Base-by-base conservation (phyloP, 2,113 vertebrate genomes). In the Ramphastos sulfuratus region DNA sequence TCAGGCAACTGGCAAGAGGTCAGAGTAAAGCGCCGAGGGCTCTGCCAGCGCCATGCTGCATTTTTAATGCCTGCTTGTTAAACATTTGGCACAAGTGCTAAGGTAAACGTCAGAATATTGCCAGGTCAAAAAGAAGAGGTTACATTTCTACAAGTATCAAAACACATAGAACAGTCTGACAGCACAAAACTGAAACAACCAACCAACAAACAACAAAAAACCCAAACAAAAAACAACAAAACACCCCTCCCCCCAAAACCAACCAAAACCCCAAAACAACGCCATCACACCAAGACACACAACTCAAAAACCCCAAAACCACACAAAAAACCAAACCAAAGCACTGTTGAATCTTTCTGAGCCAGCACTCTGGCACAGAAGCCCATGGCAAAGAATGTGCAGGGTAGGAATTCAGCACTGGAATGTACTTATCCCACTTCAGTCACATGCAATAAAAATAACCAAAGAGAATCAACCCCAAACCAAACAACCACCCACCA, bases 391-490 rank as follows among this genome's bases (percentile, higher is more conserved):
- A 94, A 92, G 23, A 90, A 86, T 0, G 0, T 58, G 60, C 73
- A 96, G 93, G 78, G 74, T 39, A 89, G 78, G 91, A 95, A 95
- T 95, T 74, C 58, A 31, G 79, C 24, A 54, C 56, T 81, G 81
- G 86, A 87, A 95, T 86, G 80, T 58, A 67, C 48, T 94, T 81
- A 54, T 27, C 37, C 54, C 48, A 87, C 82, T 88, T 81, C 80
- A 76, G 8, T 24, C 67, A 33, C 59, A 93, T 74, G 58, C 18
- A 63, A 65, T 3, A 56, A 7, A 12, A 24, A 31, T 25, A 55
- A 27, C 14, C 54, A 42, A 28, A 28, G 11, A 18, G 42, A 64
- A 39, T 61, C 23, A 50, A 50, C 20, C 21, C 48, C 52, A 7
- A 4, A 24, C 13, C 64, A 46, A 44, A 23, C 15, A 67, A 37